These are phyloP conservation scores for Ataeniobius toweri DNA, from an alignment of 2,797 vertebrate species.

Conservation along the genomic window DNA sequence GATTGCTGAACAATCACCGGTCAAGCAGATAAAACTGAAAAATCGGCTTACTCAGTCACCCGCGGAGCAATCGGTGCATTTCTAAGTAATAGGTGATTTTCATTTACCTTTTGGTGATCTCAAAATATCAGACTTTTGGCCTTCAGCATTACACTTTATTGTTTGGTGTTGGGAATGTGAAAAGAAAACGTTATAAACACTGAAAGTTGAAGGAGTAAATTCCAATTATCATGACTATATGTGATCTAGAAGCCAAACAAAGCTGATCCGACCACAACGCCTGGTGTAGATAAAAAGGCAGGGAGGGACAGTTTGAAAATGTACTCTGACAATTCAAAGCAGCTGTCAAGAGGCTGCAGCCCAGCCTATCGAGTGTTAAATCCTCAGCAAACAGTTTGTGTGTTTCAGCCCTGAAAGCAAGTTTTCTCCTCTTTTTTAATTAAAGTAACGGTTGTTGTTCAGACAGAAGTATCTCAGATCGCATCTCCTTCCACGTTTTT, in stretches of 20 bases:
- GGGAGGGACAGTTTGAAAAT: conserved; percentile 52
- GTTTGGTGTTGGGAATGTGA: neutral
- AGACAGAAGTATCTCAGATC: conserved; percentile 52
- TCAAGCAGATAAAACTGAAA: neutral
- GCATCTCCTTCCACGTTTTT: conserved; percentile 47
- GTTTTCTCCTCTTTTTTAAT: conserved; percentile 49
- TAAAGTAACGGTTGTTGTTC: conserved; percentile 53
- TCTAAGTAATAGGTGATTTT: neutral
- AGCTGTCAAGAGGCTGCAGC: conserved; percentile 50
- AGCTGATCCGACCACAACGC: conserved; percentile 50
- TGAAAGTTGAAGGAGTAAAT: conserved; percentile 40
- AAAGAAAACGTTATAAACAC: conserved; percentile 4
- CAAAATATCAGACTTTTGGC: conserved; percentile 13
- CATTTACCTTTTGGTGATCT: neutral
- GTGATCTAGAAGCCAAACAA: conserved; percentile 45
- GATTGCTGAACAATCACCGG: too few species aligned
- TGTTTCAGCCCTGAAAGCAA: conserved; percentile 36
- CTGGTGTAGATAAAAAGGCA: conserved; percentile 20
- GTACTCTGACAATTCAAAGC: conserved; percentile 54
- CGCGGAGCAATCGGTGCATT: neutral
- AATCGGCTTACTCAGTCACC: neutral
- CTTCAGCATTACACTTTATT: neutral
- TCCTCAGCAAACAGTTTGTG: conserved; percentile 40
- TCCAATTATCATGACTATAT: conserved; percentile 49
- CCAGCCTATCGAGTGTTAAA: conserved; percentile 48